Evolutionary conservation across 2,888 invertebrate genomes (phyloP).

Genomic region (Helobdella robusta): DNA sequence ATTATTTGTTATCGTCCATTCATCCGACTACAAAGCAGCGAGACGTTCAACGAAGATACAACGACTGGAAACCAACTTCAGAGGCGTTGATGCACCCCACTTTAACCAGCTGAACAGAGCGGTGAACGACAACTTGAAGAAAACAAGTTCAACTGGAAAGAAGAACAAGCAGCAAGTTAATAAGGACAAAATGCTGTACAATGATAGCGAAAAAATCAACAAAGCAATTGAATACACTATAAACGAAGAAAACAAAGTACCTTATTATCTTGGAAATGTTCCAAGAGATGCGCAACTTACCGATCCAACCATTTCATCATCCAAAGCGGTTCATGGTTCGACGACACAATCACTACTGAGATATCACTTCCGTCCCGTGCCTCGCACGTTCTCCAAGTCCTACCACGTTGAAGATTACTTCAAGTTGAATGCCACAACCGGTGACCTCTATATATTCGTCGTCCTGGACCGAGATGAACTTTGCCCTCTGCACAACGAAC

Average conservation of each 20-base stretch:
- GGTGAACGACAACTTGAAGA: too few species aligned
- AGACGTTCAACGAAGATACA: too few species aligned
- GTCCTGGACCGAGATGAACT: conserved; percentile 30
- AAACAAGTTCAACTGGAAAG: too few species aligned
- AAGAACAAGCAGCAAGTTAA: too few species aligned
- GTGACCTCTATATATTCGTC: conserved; percentile 28
- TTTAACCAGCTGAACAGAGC: too few species aligned
- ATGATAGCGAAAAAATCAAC: too few species aligned
- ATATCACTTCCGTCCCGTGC: background rate
- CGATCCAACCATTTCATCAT: background rate
- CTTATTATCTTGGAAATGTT: conserved; percentile 3
- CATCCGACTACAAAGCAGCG: too few species aligned
- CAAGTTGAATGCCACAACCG: conserved; percentile 25
- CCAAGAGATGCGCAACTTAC: background rate
- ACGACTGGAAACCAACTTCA: too few species aligned
- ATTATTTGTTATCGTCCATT: too few species aligned
- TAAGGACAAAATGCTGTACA: too few species aligned
- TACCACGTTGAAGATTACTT: conserved; percentile 17
- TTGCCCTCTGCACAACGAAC: background rate
- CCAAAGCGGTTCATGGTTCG: background rate
- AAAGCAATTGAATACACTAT: conserved; percentile 10
- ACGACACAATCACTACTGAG: background rate
- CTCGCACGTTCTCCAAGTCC: background rate
- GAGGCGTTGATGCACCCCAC: too few species aligned
- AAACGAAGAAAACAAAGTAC: conserved; percentile 12